Percentiles rank a stretch among this genome's conserved stretches.
Evolutionary conservation across 2,797 vertebrate species (phyloP).

Genomic region (Erpetoichthys calabaricus): DNA sequence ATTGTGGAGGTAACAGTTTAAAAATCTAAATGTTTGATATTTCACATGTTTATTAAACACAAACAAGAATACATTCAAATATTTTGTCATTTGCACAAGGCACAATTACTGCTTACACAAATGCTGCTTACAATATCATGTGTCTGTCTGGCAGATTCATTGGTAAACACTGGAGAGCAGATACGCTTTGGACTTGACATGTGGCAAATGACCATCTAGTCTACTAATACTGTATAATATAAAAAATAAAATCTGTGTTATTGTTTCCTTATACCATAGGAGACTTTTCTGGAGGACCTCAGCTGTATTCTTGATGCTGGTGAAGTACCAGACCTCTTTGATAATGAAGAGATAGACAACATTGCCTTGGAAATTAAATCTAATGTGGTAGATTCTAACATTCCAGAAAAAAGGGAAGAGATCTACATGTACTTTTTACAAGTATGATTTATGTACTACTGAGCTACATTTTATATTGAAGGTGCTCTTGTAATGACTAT

Average conservation of each 20-base stretch:
- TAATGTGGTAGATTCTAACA: conserved; percentile 8
- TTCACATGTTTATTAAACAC: too few species aligned
- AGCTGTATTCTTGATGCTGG: conserved; percentile 29
- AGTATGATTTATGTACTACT: conserved; percentile 15
- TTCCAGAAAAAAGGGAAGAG: conserved; percentile 17
- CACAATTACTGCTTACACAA: too few species aligned
- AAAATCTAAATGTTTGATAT: not conserved
- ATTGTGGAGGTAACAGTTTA: conserved; percentile 25
- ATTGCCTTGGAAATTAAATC: conserved; percentile 21
- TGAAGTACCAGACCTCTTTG: conserved; percentile 29
- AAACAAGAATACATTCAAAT: too few species aligned
- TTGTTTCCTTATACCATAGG: conserved; percentile 16
- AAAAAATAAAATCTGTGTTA: not conserved
- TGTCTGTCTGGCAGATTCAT: too few species aligned
- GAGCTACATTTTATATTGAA: too few species aligned
- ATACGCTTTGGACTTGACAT: not conserved
- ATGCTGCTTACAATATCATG: too few species aligned
- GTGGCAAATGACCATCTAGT: not conserved
- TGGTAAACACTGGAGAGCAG: too few species aligned
- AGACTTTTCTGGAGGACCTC: conserved; percentile 31
- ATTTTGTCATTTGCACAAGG: too few species aligned
- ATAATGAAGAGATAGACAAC: conserved; percentile 32
- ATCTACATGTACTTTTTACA: conserved; percentile 31
- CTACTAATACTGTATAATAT: too few species aligned
- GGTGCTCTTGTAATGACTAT: too few species aligned